Evolutionary conservation across 2,113 vertebrate genomes (phyloP).

Genomic region (Dipodomys spectabilis): DNA sequence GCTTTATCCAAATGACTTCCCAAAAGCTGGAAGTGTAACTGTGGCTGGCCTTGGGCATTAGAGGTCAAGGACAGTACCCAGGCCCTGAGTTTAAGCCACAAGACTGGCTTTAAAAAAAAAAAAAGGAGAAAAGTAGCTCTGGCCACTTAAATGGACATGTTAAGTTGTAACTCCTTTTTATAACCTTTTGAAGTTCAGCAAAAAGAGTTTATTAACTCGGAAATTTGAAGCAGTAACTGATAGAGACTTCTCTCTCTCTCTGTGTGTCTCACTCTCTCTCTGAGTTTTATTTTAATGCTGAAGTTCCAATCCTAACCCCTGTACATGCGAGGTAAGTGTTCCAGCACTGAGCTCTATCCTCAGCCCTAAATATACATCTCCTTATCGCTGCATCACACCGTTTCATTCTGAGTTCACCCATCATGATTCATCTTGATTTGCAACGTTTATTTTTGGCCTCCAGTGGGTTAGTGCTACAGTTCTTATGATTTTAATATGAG

Average conservation of each 20-base stretch:
- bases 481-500: not conserved
- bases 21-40: too few species aligned
- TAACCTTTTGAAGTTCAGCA: too few species aligned
- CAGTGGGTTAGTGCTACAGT: not conserved
- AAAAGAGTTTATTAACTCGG: not conserved
- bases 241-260: too few species aligned
- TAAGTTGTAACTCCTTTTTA: too few species aligned
- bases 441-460: not conserved
- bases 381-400: not conserved
- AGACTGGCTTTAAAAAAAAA: too few species aligned
- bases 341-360: not conserved
- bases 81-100: too few species aligned
- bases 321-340: not conserved
- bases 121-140: too few species aligned
- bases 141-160: too few species aligned
- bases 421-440: conserved; percentile 6
- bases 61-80: too few species aligned
- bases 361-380: not conserved
- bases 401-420: not conserved
- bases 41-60: too few species aligned
- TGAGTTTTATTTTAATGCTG: not conserved
- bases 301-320: not conserved
- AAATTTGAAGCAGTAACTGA: not conserved
- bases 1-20: too few species aligned
- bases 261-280: not conserved